Base-by-base conservation (phyloP, 2,888 invertebrate species). In the Steinernema carpocapsae region DNA sequence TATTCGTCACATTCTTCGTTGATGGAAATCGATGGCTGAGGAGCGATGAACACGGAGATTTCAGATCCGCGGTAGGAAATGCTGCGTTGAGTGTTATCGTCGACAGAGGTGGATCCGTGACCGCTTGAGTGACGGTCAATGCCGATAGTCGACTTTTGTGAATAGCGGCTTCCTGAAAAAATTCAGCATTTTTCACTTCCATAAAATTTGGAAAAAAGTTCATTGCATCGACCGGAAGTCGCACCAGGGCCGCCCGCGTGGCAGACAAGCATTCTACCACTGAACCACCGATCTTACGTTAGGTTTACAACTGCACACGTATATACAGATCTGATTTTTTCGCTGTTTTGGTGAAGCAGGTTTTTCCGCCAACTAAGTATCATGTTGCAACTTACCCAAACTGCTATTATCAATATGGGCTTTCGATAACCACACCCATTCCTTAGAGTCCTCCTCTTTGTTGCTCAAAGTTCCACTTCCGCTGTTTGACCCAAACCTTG, bases 1-100 rank as follows among this genome's bases (percentile, higher is more conserved):
- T 52, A 32, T 17, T 64, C 51, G 29, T 29, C 59, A 43, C 64
- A 45, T 32, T 51, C 72, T 17, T 71, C 45, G 59, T 59, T 73
- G 42, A 73, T 64, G 0, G 73, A 51, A 7, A 73, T 59, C 4
- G 56, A 59, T 14, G 82, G 80, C 1, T 83, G 81, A 7, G 82
- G 82, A 7, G 83, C 80, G 51, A 86, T 82, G 76, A 85, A 86
- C 17, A 86, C 83, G 29, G 80, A 80, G 71, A 86, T 84, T 70
- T 86, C 86, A 7, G 85, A 85, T 14, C 86, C 86, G 12, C 84
- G 81, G 77, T 86, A 86, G 19, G 85, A 85, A 22, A 83, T 80
- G 37, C 83, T 84, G 12, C 78, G 73, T 43, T 78, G 76, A 2
- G 79, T 82, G 64, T 77, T 75, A 32, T 80, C 79, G 45, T 79